Evolutionary conservation across 2,888 invertebrate genomes (phyloP), one percentile per base, ranked within the genome.

Genomic region (Embidobia sp.): DNA sequence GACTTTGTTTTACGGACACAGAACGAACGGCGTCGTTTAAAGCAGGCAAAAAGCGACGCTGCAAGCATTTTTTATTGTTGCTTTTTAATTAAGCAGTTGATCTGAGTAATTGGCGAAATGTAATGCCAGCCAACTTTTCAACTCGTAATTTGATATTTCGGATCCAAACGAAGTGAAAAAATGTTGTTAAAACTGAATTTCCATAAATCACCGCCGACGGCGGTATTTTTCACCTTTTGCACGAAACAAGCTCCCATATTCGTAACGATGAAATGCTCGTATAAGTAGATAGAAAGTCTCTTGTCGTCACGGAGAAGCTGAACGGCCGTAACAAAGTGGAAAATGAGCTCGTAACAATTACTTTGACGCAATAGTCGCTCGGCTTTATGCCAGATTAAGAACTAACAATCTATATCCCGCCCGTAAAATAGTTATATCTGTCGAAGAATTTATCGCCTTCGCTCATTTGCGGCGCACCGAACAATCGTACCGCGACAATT

Each of bases 281-380:
- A 48, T 69, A 69, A 69, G 67, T 48, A 31, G 16, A 69, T 63
- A 59, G 75, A 67, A 69, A 69, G 67, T 75, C 16, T 13, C 19
- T 16, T 55, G 67, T 61, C 61, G 53, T 48, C 44, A 53, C 53
- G 26, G 44, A 31, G 46, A 49, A 64, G 49, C 31, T 44, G 29
- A 76, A 57, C 26, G 37, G 69, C 48, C 29, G 51, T 51, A 76
- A 64, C 69, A 61, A 76, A 70, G 70, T 66, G 76, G 76, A 70
- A 64, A 76, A 76, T 57, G 64, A 70, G 76, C 64, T 69, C 64
- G 69, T 75, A 76, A 69, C 69, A 76, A 76, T 76, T 69, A 76
- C 64, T 49, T 76, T 76, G 75, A 69, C 64, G 75, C 67, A 75
- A 75, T 19, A 44, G 53, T 55, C 44, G 26, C 49, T 37, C 46